Evolutionary conservation across 2,797 vertebrate genomes (phyloP).

Genomic region (Alouatta caraya): DNA sequence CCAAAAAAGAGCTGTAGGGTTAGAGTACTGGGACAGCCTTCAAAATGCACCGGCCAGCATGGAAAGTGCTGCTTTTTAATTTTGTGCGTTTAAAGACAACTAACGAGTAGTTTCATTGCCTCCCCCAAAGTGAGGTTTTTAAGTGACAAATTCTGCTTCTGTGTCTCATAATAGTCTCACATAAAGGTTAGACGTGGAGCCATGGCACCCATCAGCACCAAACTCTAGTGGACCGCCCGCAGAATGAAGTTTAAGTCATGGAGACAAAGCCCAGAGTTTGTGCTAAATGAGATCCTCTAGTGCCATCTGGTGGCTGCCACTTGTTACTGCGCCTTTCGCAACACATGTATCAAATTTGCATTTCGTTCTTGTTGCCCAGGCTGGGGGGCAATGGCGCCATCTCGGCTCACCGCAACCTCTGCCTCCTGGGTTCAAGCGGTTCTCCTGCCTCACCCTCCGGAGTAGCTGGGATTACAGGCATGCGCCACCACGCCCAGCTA

Average conservation of each 20-base stretch:
- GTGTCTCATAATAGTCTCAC: neutral
- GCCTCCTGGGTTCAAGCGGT: too few species aligned
- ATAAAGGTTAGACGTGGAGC: neutral
- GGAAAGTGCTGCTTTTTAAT: neutral
- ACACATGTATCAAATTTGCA: neutral
- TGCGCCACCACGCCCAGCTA: too few species aligned
- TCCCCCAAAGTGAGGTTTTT: neutral
- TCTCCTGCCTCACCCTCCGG: too few species aligned
- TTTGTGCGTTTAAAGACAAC: neutral
- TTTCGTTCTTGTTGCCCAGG: too few species aligned
- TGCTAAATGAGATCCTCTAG: slow-evolving; percentile 48
- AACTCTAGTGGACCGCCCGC: neutral
- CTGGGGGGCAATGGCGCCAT: too few species aligned
- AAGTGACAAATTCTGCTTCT: neutral
- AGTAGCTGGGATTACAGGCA: too few species aligned
- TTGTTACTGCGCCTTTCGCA: neutral
- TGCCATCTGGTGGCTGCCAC: neutral
- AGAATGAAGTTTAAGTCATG: neutral
- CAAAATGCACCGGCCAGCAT: neutral
- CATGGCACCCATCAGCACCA: neutral
- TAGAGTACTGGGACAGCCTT: neutral
- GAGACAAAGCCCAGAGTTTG: neutral
- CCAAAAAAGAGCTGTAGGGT: neutral
- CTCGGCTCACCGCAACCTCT: too few species aligned
- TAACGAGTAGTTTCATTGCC: neutral